phyloP scores from a whole-genome alignment of 2,797 vertebrate species.

The Sibirionetta formosa region DNA sequence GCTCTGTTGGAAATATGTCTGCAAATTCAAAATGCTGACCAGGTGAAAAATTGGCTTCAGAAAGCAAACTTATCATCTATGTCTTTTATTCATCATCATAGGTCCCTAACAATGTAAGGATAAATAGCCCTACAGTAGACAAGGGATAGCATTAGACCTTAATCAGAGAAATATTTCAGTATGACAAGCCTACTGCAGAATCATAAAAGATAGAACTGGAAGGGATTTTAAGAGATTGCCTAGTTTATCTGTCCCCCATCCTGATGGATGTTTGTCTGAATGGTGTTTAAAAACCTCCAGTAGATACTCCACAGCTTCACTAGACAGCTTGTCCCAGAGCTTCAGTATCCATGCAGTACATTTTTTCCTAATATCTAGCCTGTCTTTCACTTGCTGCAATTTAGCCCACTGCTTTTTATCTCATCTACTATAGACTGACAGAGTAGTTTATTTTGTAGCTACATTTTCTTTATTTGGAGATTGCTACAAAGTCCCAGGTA shows the following conservation, averaged over 20 bases:
- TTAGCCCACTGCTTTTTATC: neutral
- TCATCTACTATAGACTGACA: neutral
- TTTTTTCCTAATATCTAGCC: neutral
- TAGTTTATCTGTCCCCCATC: slow-evolving; percentile 5
- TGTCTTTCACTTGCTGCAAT: slow-evolving; percentile 2
- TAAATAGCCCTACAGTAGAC: neutral
- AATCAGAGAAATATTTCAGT: slow-evolving; percentile 46
- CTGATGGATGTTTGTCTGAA: slow-evolving; percentile 13
- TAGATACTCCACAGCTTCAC: neutral
- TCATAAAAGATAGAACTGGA: neutral
- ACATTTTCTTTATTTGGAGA: neutral
- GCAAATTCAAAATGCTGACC: neutral
- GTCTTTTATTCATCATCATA: slow-evolving; percentile 28
- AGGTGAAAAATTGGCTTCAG: neutral
- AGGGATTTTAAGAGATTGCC: slow-evolving; percentile 22
- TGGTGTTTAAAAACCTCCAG: neutral
- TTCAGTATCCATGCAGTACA: neutral
- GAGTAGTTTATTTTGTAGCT: neutral
- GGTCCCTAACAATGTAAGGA: slow-evolving; percentile 16
- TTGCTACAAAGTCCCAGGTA: neutral
- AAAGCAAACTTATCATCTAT: neutral
- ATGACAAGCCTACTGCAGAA: slow-evolving; percentile 6
- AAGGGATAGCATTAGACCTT: slow-evolving; percentile 1
- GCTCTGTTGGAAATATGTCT: neutral
- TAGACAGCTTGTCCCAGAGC: neutral